Conservation (phyloP, 2,888 invertebrate species). For the Lacanobia oleracea region DNA sequence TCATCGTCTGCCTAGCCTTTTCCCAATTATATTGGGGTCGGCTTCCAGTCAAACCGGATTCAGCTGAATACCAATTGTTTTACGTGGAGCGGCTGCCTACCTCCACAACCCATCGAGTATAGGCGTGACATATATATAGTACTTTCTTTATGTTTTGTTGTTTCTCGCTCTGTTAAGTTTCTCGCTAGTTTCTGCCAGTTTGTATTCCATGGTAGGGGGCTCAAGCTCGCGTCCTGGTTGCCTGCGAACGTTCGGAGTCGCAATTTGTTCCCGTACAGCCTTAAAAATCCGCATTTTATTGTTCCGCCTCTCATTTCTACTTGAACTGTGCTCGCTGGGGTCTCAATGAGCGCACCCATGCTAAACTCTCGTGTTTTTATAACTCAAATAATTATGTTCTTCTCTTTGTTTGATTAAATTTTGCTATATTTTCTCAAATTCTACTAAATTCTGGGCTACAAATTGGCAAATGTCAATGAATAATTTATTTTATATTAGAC, state of each 20-base stretch:
- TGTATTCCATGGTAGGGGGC: constrained; percentile 76
- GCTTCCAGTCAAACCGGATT: too few relatives aligned
- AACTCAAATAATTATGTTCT: constrained; percentile 39
- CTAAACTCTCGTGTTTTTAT: constrained; percentile 67
- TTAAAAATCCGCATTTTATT: constrained; percentile 89
- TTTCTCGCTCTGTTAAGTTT: neutral
- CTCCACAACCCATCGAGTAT: too few relatives aligned
- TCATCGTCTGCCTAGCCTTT: too few relatives aligned
- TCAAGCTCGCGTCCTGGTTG: constrained; percentile 79
- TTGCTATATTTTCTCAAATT: neutral
- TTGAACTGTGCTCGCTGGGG: constrained; percentile 78
- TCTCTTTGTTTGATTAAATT: constrained; percentile 38
- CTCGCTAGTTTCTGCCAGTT: constrained; percentile 5
- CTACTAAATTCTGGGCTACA: neutral
- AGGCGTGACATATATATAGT: neutral
- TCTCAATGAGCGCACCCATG: constrained; percentile 74
- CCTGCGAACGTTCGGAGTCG: constrained; percentile 81
- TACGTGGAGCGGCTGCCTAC: too few relatives aligned
- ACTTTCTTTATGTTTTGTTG: neutral
- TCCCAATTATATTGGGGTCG: too few relatives aligned
- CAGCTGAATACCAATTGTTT: too few relatives aligned
- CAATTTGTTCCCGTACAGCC: constrained; percentile 88
- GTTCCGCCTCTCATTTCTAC: constrained; percentile 85
- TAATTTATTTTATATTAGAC: constrained; percentile 30
- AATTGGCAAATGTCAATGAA: constrained; percentile 18